Evolutionary conservation across 2,113 vertebrate species (phyloP).

Genomic region (Hylia prasina): DNA sequence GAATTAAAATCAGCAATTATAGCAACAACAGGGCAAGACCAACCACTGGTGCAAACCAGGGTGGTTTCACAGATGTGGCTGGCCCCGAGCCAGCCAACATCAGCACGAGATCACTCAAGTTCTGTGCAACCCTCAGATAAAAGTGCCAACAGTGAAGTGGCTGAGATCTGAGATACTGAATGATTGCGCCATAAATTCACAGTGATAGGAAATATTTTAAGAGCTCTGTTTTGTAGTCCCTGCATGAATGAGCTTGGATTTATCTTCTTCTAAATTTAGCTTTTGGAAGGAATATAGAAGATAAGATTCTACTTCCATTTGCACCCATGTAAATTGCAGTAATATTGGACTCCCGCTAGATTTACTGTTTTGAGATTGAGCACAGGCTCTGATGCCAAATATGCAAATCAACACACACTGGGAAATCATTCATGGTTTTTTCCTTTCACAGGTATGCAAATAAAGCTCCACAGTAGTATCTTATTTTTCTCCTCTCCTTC

Average conservation of each 20-base stretch:
- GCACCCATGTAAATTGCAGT: not conserved
- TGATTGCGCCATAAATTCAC: not conserved
- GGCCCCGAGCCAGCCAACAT: not conserved
- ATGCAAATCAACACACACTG: not conserved
- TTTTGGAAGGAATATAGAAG: not conserved
- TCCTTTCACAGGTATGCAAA: not conserved
- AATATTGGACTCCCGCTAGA: not conserved
- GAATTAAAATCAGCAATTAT: not conserved
- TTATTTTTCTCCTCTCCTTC: not conserved
- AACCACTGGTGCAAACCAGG: not conserved
- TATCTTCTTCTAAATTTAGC: conserved; percentile 16
- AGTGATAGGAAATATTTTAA: not conserved
- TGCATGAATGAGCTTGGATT: not conserved
- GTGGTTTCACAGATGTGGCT: not conserved
- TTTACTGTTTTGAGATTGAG: not conserved
- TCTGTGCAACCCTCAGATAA: not conserved
- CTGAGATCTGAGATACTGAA: not conserved
- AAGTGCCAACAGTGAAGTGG: not conserved
- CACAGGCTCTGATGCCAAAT: not conserved
- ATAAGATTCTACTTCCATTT: not conserved
- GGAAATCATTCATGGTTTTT: conserved; percentile 4
- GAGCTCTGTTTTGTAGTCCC: not conserved
- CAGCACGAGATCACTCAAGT: not conserved
- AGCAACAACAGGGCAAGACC: not conserved
- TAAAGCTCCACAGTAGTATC: not conserved